Evolutionary conservation across 2,113 vertebrate genomes (phyloP), one percentile per base, ranked within the genome.

Genomic region (Mormyrus lacerda): DNA sequence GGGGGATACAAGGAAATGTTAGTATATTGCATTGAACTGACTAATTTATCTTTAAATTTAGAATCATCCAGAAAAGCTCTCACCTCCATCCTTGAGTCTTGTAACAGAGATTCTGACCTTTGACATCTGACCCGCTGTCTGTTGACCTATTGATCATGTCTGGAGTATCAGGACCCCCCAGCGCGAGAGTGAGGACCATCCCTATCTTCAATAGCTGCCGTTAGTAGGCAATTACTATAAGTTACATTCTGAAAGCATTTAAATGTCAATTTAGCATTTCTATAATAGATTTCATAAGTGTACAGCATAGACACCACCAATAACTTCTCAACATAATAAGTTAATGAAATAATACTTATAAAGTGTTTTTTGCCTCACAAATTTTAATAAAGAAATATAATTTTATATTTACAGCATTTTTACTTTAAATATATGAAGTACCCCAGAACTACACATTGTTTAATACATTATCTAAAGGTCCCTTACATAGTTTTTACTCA

Each of bases 71-170:
- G 84, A 35, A 91, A 89, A 91, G 85, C 83, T 55, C 48, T 58
- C 39, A 89, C 51, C 50, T 61, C 51, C 24, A 48, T 61, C 39
- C 48, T 51, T 35, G 44, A 50, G 88, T 51, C 84, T 88, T 53
- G 88, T 91, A 82, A 87, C 55, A 91, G 90, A 91, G 91, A 89
- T 88, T 90, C 90, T 92, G 93, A 95, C 92, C 96, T 92, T 88
- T 95, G 92, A 94, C 93, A 90, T 84, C 45, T 93, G 95, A 95
- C 94, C 95, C 48, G 93, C 93, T 95, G 96, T 96, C 96, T 96
- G 96, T 95, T 95, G 95, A 93, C 95, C 95, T 95, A 96, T 96
- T 91, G 95, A 96, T 96, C 95, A 92, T 88, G 95, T 96, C 96
- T 96, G 95, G 95, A 93, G 91, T 89, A 61, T 7, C 42, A 21